phyloP scores from a whole-genome alignment of 2,888 invertebrate species.

The Andrena trimmerana region DNA sequence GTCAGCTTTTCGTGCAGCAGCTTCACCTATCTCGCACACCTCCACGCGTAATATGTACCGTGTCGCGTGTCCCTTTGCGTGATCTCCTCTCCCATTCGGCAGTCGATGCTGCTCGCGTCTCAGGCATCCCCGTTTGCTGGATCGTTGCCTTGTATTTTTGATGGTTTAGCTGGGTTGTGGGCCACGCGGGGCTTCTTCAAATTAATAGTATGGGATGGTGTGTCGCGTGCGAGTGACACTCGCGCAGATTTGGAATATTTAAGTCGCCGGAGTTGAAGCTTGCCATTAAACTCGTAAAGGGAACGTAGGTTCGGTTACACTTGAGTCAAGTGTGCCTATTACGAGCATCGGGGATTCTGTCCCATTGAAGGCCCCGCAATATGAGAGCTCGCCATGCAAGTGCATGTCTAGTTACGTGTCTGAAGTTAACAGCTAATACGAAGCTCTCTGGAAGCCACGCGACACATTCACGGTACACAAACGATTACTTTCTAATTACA shows the following conservation, averaged over 20 bases:
- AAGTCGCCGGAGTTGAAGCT: background rate
- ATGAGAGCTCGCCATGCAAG: too few species aligned
- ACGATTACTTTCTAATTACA: background rate
- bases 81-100: slow-evolving; percentile 22
- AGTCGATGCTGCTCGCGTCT: background rate
- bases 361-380: too few species aligned
- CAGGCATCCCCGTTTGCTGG: slow-evolving; percentile 2
- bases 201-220: background rate
- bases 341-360: too few species aligned
- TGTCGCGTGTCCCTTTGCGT: slow-evolving; percentile 16
- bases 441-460: background rate
- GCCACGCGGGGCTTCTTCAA: too few species aligned
- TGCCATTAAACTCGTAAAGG: too few species aligned
- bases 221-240: background rate
- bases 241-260: background rate
- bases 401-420: too few species aligned
- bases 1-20: slow-evolving; percentile 15
- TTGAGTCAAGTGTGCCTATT: too few species aligned
- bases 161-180: too few species aligned
- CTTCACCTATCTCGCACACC: slow-evolving; percentile 16
- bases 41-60: background rate
- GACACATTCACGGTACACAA: too few species aligned
- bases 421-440: background rate
- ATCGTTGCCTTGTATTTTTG: background rate
- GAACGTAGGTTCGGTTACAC: too few species aligned